Conservation (phyloP, 2,797 vertebrate genomes). For the Syngnathus rostellatus region DNA sequence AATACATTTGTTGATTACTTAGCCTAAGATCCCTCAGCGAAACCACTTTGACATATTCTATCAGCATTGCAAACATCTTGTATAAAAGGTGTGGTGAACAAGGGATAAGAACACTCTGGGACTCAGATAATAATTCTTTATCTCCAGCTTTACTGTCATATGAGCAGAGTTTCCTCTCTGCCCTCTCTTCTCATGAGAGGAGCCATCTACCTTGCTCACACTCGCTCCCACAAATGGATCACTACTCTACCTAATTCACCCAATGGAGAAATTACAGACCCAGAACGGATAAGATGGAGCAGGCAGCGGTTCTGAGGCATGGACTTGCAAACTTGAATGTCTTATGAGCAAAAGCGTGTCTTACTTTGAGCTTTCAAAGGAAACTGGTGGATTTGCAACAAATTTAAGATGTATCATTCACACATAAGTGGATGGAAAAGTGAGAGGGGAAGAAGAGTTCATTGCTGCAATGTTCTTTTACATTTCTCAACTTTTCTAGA, state of each 20-base stretch:
- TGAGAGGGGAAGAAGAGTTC: slow-evolving; percentile 13
- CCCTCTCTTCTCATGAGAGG: slow-evolving; percentile 17
- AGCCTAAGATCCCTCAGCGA: not conserved
- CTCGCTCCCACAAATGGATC: slow-evolving; percentile 35
- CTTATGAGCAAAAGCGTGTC: slow-evolving; percentile 3
- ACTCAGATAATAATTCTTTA: slow-evolving; percentile 10
- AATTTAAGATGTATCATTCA: slow-evolving; percentile 6
- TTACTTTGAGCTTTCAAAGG: not conserved
- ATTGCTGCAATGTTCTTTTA: slow-evolving; percentile 4
- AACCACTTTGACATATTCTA: not conserved
- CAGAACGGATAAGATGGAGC: slow-evolving; percentile 36
- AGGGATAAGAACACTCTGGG: slow-evolving; percentile 1
- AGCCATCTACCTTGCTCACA: slow-evolving; percentile 34
- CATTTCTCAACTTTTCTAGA: too few species aligned
- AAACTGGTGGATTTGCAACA: not conserved
- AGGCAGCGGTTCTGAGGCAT: slow-evolving; percentile 18
- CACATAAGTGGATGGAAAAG: slow-evolving; percentile 15
- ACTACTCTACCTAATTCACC: slow-evolving; percentile 35
- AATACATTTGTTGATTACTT: not conserved
- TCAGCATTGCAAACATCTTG: not conserved
- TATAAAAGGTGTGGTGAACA: not conserved
- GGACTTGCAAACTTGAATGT: slow-evolving; percentile 16
- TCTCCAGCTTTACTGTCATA: slow-evolving; percentile 27
- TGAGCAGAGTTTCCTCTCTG: slow-evolving; percentile 22
- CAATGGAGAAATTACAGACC: slow-evolving; percentile 36